A percentile compares a stretch with the other conserved stretches of the same genome.
phyloP scores from a whole-genome alignment of 2,888 invertebrate species.

The Erynnis tages region DNA sequence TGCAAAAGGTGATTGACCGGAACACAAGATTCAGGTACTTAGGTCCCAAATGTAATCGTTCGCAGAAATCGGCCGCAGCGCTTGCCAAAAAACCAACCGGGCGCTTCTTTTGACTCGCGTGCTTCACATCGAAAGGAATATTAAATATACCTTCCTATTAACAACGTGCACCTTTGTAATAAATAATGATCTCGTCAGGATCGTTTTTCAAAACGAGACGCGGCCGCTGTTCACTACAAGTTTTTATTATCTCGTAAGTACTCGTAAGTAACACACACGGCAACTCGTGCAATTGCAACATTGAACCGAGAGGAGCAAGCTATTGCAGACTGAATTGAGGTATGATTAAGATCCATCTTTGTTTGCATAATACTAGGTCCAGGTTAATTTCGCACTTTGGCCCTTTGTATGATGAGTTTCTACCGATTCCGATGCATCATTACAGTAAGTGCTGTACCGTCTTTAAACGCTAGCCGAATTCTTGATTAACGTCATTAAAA shows the following conservation, averaged over 20 bases:
- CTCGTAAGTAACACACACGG: constrained; percentile 23
- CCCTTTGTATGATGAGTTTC: constrained; percentile 7
- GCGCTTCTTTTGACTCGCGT: constrained; percentile 46
- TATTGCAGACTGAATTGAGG: constrained; percentile 14
- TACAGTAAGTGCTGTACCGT: constrained; percentile 43
- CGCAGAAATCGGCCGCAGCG: constrained; percentile 65
- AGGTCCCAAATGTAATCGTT: constrained; percentile 73
- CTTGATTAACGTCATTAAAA: constrained; percentile 41
- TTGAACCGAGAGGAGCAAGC: constrained; percentile 7
- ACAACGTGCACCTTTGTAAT: constrained; percentile 64
- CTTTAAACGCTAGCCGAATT: neutral
- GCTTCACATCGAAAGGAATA: constrained; percentile 49
- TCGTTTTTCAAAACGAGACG: constrained; percentile 55
- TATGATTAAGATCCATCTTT: constrained; percentile 29
- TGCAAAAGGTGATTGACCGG: constrained; percentile 65
- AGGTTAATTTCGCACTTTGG: constrained; percentile 31
- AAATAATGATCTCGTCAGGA: constrained; percentile 59
- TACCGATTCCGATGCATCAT: constrained; percentile 62
- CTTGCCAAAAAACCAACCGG: constrained; percentile 68
- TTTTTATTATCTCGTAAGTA: constrained; percentile 54
- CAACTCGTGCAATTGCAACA: constrained; percentile 22
- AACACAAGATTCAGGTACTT: constrained; percentile 77
- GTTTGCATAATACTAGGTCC: constrained; percentile 31
- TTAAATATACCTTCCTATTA: constrained; percentile 61
- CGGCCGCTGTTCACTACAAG: constrained; percentile 47